Evolutionary conservation across 2,797 vertebrate species (phyloP), one percentile per base, ranked within the genome.

Genomic region (Myripristis murdjan): DNA sequence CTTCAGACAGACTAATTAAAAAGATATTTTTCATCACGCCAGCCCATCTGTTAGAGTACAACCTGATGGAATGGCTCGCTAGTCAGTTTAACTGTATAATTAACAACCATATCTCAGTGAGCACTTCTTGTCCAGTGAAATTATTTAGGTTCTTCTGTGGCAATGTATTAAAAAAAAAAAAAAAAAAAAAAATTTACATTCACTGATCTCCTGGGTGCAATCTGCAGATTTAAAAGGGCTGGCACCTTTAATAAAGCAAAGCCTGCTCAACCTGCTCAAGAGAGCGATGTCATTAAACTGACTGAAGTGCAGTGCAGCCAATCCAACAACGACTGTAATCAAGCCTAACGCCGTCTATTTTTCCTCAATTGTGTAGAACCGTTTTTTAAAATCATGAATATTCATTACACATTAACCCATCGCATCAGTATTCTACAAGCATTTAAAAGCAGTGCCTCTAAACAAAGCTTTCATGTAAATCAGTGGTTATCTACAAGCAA

Each of bases 1-100:
- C 94, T 95, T 95, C 89, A 94, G 94, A 95, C 86, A 90, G 92
- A 91, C 94, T 96, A 95, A 97, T 97, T 97, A 97, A 96, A 96
- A 91, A 82, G 86, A 86, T 91, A 81, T 95, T 95, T 85, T 95
- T 95, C 93, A 95, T 96, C 95, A 95, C 91, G 83, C 85, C 75
- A 46, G 83, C 92, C 96, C 96, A 97, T 97, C 96, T 97, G 96
- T 94, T 93, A 92, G 86, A 90, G n/a, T 78, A 82, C 85, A 93
- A 93, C 93, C 93, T 95, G 88, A 89, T 90, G 84, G 94, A 93
- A 92, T 85, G 86, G 75, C 87, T 82, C 75, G 87, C 84, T 82
- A 81, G 89, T 94, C 79, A 69, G 77, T 88, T 85, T 84, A 86
- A 85, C 73, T 87, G 71, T 77, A 84, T 70, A 87, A 87, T 86